These are phyloP conservation scores for Eumeta japonica DNA, from an alignment of 1,140 invertebrate genomes.

Conservation along the genomic window DNA sequence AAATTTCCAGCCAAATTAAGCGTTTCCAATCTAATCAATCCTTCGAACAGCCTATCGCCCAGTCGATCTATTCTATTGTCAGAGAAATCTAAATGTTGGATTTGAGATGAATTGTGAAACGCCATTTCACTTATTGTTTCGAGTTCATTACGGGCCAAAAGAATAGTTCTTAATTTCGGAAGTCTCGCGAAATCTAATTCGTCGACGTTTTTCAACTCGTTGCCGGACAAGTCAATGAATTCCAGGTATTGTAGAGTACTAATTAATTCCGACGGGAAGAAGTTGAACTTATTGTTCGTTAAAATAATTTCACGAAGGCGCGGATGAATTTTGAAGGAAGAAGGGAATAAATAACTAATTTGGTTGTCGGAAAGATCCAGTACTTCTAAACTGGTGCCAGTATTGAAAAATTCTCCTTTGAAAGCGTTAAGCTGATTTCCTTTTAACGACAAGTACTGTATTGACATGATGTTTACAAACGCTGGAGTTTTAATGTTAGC, in stretches of 20 bases:
- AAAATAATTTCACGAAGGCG: slow-evolving; percentile 68
- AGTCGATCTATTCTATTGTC: slow-evolving; percentile 74
- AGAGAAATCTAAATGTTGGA: slow-evolving; percentile 77
- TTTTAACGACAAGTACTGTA: slow-evolving; percentile 66
- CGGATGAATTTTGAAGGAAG: slow-evolving; percentile 80
- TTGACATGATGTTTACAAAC: slow-evolving; percentile 68
- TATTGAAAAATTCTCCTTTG: slow-evolving; percentile 77
- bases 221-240: slow-evolving; percentile 72
- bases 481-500: slow-evolving; percentile 68
- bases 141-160: slow-evolving; percentile 73
- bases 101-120: slow-evolving; percentile 86
- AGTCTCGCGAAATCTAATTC: slow-evolving; percentile 83
- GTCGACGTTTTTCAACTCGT: slow-evolving; percentile 73
- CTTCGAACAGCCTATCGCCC: slow-evolving; percentile 79
- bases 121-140: slow-evolving; percentile 81
- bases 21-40: slow-evolving; percentile 71
- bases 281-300: slow-evolving; percentile 73
- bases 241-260: slow-evolving; percentile 72
- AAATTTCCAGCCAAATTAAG: slow-evolving; percentile 76
- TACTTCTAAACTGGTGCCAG: slow-evolving; percentile 68
- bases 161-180: slow-evolving; percentile 66
- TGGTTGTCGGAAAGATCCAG: slow-evolving; percentile 76
- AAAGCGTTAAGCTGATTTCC: slow-evolving; percentile 73
- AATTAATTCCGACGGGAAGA: slow-evolving; percentile 80
- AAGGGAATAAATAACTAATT: slow-evolving; percentile 75